phyloP scores from a whole-genome alignment of 2,113 vertebrate genomes.

The Cochlearius cochlearius region DNA sequence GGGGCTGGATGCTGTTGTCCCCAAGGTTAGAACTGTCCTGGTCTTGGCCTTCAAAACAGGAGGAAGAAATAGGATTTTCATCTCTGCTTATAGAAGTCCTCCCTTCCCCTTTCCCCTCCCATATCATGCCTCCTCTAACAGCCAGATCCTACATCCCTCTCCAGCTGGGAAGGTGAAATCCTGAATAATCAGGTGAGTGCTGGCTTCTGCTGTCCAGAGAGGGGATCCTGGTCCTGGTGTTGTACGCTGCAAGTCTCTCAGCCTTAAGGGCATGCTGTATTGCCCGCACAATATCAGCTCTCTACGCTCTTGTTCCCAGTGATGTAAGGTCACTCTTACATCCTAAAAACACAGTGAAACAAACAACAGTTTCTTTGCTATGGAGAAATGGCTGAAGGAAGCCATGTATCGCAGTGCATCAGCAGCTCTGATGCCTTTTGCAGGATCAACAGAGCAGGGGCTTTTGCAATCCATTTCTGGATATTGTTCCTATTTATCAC shows the following conservation, averaged over 20 bases:
- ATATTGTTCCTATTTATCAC: background rate
- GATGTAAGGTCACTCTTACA: background rate
- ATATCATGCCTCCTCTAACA: background rate
- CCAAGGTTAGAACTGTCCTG: background rate
- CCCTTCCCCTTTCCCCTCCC: background rate
- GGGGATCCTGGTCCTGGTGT: background rate
- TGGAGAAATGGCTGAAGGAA: background rate
- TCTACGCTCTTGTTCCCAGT: background rate
- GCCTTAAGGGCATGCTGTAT: background rate
- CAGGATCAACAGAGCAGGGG: background rate
- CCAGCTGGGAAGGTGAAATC: background rate
- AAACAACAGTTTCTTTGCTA: background rate
- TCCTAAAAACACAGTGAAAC: background rate
- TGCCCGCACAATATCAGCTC: background rate
- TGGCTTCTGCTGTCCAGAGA: background rate
- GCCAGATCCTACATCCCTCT: background rate
- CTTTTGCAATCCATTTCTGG: background rate
- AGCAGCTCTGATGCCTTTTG: background rate
- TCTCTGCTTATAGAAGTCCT: background rate
- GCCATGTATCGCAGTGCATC: background rate
- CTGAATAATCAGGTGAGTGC: background rate
- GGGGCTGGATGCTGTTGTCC: background rate
- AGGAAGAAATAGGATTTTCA: background rate
- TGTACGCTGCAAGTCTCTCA: background rate
- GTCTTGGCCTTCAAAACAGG: background rate